Conservation (phyloP, 2,888 invertebrate genomes). For the Orthosia gothica region DNA sequence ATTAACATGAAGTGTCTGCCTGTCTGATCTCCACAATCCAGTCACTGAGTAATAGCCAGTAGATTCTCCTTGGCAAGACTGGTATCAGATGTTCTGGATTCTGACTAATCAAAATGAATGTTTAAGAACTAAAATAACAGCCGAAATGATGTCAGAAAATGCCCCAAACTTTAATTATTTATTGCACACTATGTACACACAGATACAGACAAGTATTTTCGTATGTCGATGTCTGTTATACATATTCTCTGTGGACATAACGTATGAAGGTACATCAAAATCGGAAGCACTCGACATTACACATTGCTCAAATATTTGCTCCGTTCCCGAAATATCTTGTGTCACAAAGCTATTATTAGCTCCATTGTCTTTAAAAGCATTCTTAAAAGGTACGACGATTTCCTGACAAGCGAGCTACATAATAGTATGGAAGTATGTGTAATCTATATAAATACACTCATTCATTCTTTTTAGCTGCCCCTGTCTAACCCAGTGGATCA, state of each 20-base stretch:
- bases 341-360: constrained; percentile 13
- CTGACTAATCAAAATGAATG: no score
- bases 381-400: constrained; percentile 3
- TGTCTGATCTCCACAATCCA: no score
- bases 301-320: constrained; percentile 35
- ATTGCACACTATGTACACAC: no score
- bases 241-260: not conserved
- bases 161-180: no score
- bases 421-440: not conserved
- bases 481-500: constrained; percentile 19
- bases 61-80: no score
- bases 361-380: constrained; percentile 31
- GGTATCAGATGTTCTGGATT: no score
- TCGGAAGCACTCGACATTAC: constrained; percentile 9
- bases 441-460: constrained; percentile 33
- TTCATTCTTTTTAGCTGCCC: constrained; percentile 29
- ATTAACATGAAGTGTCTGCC: no score
- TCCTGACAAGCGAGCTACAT: constrained; percentile 6
- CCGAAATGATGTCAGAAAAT: no score
- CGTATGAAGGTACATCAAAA: not conserved
- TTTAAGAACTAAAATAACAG: no score
- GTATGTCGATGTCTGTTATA: not conserved
- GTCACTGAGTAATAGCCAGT: no score
- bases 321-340: not conserved
- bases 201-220: no score